phyloP scores from a whole-genome alignment of 2,797 vertebrate species.

The Halcyon smyrnensis region DNA sequence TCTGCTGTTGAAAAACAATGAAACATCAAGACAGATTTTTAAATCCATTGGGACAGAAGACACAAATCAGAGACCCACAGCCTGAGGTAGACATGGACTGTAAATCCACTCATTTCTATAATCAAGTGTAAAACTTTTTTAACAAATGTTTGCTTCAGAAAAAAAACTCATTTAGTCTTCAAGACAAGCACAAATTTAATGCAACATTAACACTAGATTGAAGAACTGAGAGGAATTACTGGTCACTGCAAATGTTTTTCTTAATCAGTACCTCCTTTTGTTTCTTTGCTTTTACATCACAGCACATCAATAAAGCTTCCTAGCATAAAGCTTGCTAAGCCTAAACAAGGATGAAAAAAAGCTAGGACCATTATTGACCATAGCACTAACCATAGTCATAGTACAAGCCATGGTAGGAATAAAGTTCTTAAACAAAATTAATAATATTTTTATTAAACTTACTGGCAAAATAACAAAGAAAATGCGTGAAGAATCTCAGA shows the following conservation, averaged over 20 bases:
- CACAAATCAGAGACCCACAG: background rate
- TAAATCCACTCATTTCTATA: background rate
- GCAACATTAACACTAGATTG: background rate
- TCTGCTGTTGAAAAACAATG: background rate
- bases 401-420: background rate
- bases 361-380: background rate
- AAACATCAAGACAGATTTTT: background rate
- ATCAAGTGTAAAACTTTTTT: background rate
- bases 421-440: background rate
- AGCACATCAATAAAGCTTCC: background rate
- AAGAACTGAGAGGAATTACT: background rate
- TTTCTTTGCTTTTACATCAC: background rate
- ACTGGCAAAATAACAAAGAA: background rate
- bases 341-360: background rate
- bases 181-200: background rate
- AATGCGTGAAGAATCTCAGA: background rate
- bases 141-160: background rate
- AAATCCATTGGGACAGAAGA: background rate
- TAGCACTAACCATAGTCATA: background rate
- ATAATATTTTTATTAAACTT: background rate
- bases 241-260: background rate
- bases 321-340: background rate
- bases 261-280: background rate
- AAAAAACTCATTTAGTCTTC: background rate
- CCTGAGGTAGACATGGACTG: background rate